Evolutionary conservation across 2,113 vertebrate genomes (phyloP).

Genomic region (Xenus cinereus): DNA sequence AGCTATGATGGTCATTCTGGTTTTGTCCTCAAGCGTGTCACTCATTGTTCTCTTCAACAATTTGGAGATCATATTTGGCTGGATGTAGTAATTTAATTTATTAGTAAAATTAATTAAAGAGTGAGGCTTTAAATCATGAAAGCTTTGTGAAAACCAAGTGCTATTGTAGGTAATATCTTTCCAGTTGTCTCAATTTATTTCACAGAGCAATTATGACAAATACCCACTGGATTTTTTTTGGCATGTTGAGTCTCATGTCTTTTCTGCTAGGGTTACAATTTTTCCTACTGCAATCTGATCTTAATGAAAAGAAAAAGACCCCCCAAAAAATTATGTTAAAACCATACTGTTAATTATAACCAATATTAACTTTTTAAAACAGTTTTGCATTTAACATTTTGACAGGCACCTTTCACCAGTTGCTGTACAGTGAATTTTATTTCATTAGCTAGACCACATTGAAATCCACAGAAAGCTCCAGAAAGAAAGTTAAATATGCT

Average conservation of each 20-base stretch:
- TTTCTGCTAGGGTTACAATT: not conserved
- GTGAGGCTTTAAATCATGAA: not conserved
- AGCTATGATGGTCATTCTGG: not conserved
- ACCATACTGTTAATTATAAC: not conserved
- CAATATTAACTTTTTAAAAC: rapidly evolving
- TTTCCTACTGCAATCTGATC: not conserved
- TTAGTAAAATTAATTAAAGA: not conserved
- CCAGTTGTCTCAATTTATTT: not conserved
- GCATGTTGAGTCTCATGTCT: not conserved
- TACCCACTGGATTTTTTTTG: not conserved
- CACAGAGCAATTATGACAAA: not conserved
- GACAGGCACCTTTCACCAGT: not conserved
- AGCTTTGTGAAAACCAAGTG: not conserved
- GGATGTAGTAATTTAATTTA: not conserved
- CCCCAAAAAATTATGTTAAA: not conserved
- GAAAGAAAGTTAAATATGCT: not conserved
- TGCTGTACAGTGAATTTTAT: not conserved
- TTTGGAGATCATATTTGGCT: not conserved
- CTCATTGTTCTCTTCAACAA: not conserved
- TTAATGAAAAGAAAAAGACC: not conserved
- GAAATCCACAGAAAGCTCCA: not conserved
- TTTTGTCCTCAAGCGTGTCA: not conserved
- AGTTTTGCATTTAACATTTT: not conserved
- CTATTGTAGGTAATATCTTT: not conserved
- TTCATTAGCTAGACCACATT: not conserved